These are phyloP conservation scores for Bombus superbus DNA, from an alignment of 1,140 invertebrate species.

Conservation along the genomic window DNA sequence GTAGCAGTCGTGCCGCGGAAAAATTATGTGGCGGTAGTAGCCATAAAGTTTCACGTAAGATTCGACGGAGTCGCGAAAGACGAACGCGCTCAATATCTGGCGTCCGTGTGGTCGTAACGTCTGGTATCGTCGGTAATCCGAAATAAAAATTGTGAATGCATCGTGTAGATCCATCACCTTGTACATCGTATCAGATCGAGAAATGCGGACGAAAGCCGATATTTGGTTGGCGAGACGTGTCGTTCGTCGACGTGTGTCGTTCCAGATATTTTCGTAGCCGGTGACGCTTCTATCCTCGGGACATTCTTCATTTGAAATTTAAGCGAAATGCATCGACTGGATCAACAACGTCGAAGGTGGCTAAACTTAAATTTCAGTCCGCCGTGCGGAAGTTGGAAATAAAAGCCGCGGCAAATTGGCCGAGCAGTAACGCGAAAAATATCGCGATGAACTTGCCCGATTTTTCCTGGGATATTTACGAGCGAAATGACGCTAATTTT, in stretches of 20 bases:
- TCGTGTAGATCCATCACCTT: no score
- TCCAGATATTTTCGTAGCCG: no score
- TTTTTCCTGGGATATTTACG: background rate
- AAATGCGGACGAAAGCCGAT: conserved; percentile 31
- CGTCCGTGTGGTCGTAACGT: background rate
- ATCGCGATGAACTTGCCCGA: background rate
- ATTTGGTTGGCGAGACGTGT: background rate
- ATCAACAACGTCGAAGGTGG: background rate
- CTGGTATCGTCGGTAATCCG: background rate
- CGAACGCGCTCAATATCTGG: background rate
- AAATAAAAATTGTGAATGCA: conserved; percentile 36
- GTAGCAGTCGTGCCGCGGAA: background rate
- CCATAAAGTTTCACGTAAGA: conserved; percentile 24
- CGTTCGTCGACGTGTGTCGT: no score
- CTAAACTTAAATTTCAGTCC: conserved; percentile 36
- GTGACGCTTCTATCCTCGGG: background rate
- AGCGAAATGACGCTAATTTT: background rate
- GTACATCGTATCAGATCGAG: background rate
- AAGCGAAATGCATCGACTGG: conserved; percentile 7
- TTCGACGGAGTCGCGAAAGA: background rate
- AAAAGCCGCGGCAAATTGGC: background rate
- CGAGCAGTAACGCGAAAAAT: background rate
- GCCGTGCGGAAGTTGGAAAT: background rate
- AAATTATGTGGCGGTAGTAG: conserved; percentile 21
- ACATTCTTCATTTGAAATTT: conserved; percentile 46